These are phyloP conservation scores for Mesoligia furuncula DNA, from an alignment of 2,888 invertebrate species.

Conservation along the genomic window DNA sequence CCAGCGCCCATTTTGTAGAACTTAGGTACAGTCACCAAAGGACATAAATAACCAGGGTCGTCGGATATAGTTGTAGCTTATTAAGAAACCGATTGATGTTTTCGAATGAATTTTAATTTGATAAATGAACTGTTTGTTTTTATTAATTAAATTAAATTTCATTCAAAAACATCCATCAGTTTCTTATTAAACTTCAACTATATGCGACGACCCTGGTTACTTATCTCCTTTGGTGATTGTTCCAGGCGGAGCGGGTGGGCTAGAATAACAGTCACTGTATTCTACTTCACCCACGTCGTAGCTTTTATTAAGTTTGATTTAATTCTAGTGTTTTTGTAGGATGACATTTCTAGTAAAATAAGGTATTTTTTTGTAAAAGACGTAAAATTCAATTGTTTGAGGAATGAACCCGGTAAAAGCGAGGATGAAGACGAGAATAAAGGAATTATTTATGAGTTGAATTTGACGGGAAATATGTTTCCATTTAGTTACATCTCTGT, in stretches of 20 bases:
- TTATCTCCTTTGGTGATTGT: background rate
- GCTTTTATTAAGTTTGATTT: slow-evolving; percentile 9
- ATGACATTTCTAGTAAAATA: slow-evolving; percentile 7
- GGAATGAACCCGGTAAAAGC: too few species aligned
- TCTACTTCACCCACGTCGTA: slow-evolving; percentile 2
- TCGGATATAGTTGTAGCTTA: too few species aligned
- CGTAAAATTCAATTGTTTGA: background rate
- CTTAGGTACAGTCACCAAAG: background rate
- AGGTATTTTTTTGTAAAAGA: background rate
- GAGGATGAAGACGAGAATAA: background rate
- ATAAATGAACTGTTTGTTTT: too few species aligned
- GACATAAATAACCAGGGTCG: too few species aligned
- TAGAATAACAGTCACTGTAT: slow-evolving; percentile 14
- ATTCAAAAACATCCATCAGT: too few species aligned
- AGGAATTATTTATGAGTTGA: background rate
- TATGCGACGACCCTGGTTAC: too few species aligned
- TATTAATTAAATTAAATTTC: too few species aligned
- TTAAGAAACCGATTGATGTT: too few species aligned
- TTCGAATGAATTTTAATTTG: too few species aligned
- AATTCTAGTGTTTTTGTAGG: slow-evolving; percentile 13
- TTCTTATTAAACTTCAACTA: too few species aligned
- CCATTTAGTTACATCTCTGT: background rate
- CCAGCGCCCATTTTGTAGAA: slow-evolving; percentile 39
- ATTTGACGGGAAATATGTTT: background rate
- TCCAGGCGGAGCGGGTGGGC: slow-evolving; percentile 28